phyloP scores from a whole-genome alignment of 2,888 invertebrate species.

The Archips xylosteana region DNA sequence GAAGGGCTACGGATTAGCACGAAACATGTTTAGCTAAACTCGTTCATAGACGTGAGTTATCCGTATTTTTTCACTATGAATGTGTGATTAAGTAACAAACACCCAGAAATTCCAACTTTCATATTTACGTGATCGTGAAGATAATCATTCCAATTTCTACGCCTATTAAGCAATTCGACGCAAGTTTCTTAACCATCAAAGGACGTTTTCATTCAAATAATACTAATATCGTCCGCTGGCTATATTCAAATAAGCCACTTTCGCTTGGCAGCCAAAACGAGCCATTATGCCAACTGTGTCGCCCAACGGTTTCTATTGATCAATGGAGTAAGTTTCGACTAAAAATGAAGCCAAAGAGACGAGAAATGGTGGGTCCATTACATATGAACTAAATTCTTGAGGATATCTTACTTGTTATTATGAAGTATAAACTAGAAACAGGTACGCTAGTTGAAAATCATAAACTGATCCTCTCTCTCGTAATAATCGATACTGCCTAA shows the following conservation, averaged over 20 bases:
- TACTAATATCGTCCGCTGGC: slow-evolving; percentile 28
- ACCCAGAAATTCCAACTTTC: not conserved
- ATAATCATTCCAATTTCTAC: slow-evolving; percentile 1
- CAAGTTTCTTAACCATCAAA: slow-evolving; percentile 11
- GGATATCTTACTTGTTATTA: not conserved
- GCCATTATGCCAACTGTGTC: slow-evolving; percentile 40
- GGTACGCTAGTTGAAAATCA: too few relatives aligned
- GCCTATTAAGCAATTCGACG: not conserved
- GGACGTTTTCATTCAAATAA: slow-evolving; percentile 20
- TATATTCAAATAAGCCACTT: slow-evolving; percentile 42
- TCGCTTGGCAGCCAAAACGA: slow-evolving; percentile 37
- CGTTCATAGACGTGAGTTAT: too few relatives aligned
- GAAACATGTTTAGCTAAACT: too few relatives aligned
- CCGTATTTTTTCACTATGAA: too few relatives aligned
- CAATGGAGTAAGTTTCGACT: slow-evolving; percentile 20
- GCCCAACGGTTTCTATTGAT: slow-evolving; percentile 40
- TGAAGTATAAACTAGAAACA: not conserved
- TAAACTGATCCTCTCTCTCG: too few relatives aligned
- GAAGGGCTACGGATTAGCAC: too few relatives aligned
- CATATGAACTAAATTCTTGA: not conserved
- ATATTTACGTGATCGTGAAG: not conserved
- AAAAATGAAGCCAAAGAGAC: slow-evolving; percentile 22
- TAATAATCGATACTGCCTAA: too few relatives aligned
- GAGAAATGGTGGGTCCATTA: not conserved
- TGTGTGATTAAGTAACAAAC: not conserved